These are phyloP conservation scores for Paratilapia polleni DNA, from an alignment of 2,113 vertebrate genomes.

Conservation along the genomic window DNA sequence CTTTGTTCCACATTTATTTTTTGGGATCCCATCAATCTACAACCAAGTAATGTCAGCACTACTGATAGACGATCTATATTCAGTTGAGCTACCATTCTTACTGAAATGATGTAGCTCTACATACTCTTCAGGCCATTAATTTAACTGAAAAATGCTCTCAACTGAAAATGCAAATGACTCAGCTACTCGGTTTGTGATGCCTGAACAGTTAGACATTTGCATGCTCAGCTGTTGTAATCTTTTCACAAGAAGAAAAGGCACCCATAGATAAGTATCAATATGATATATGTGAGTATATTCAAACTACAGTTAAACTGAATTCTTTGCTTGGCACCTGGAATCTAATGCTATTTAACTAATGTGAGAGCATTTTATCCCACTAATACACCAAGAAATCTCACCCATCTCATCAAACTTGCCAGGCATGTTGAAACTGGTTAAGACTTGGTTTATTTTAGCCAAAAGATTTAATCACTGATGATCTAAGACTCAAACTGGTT, in stretches of 20 bases:
- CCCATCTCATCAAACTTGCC: background rate
- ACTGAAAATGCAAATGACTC: slow-evolving; percentile 15
- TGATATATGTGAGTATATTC: background rate
- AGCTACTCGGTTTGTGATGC: background rate
- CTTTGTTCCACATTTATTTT: background rate
- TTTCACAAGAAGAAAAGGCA: background rate
- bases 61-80: background rate
- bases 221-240: background rate
- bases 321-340: background rate
- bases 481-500: background rate
- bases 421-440: background rate
- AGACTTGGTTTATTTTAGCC: background rate
- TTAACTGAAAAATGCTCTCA: too few species aligned
- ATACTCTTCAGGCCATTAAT: background rate
- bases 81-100: background rate
- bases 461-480: background rate
- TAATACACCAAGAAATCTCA: background rate
- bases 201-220: background rate
- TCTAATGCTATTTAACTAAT: background rate
- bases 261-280: background rate
- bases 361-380: background rate
- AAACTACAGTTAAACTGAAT: background rate
- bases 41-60: background rate
- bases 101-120: background rate
- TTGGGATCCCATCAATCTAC: background rate